phyloP scores from a whole-genome alignment of 23 tunicate genomes.

The Trididemnum nubilum region DNA sequence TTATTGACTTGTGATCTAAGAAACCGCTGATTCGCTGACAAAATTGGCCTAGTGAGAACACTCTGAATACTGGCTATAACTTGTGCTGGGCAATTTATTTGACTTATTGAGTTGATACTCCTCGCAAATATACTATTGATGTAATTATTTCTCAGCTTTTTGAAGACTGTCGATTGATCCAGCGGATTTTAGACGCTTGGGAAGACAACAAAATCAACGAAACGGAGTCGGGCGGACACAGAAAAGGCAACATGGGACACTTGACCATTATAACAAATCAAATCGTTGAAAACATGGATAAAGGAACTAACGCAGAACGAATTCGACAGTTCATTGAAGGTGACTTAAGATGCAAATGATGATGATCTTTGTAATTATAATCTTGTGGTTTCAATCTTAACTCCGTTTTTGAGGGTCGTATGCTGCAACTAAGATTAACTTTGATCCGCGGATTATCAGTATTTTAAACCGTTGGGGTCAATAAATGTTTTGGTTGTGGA shows the following conservation, averaged over 20 bases:
- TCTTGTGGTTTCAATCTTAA: background rate
- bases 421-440: no score
- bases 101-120: no score
- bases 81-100: no score
- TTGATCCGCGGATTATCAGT: no score
- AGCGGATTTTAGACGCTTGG: constrained; percentile 95
- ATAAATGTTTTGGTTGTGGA: no score
- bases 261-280: constrained; percentile 81
- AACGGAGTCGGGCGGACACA: constrained; percentile 76
- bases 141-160: constrained; percentile 62
- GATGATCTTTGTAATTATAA: background rate
- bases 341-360: background rate
- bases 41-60: no score
- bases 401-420: background rate
- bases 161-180: constrained; percentile 93
- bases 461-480: no score
- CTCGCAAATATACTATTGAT: no score
- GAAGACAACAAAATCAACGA: constrained; percentile 78
- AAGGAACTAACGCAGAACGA: constrained; percentile 74
- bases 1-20: no score
- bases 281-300: constrained; percentile 73
- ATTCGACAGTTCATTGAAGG: constrained; percentile 80
- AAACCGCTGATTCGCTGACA: no score
- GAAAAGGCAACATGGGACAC: constrained; percentile 97
- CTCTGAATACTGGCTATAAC: no score